Base-by-base conservation (phyloP, 2,888 invertebrate genomes). In the Disparrhopalites patrizii region DNA sequence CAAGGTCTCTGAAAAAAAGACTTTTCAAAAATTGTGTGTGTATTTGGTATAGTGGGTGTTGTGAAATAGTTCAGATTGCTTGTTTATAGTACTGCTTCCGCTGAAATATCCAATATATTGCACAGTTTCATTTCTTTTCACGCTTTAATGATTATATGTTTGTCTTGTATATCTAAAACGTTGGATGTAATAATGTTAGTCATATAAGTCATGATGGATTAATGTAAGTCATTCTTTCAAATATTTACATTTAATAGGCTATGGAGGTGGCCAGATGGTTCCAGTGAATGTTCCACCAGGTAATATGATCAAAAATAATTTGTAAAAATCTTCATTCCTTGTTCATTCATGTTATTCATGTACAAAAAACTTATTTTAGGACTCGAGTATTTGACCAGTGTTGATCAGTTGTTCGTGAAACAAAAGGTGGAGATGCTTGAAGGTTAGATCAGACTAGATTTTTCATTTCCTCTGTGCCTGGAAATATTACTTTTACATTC, bases 331-430 rank as follows among this genome's bases (percentile, higher is more conserved):
- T 31, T 55, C 8, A 18, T 18, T 33, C 2, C 2, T 33, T 55
- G 18, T 18, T 3, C 3, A 54, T 55, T 55, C 13, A 5, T 33
- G 23, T 36, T 18, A 20, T 60, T 47, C 8, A 5, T 38, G 2
- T 25, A 50, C 87, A 79, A n/a, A n/a, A n/a, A n/a, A n/a, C n/a
- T n/a, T n/a, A n/a, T n/a, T n/a, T n/a, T n/a, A n/a, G 92, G 92
- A 75, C 87, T 93, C 85, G 91, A 90, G 83, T 93, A 90, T 85
- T 88, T 93, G 81, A 88, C 89, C 82, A 85, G 85, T 85, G 86
- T 93, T 85, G 91, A 92, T 79, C 87, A 88, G 76, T 81, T 93
- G 65, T 82, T 90, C 72, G 86, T 93, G 67, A 88, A 90, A 75
- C 91, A 91, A 80, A 88, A 90, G 81, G 86, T 90, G 36, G 91